phyloP scores from a whole-genome alignment of 2,113 vertebrate species.

The Lynx canadensis region DNA sequence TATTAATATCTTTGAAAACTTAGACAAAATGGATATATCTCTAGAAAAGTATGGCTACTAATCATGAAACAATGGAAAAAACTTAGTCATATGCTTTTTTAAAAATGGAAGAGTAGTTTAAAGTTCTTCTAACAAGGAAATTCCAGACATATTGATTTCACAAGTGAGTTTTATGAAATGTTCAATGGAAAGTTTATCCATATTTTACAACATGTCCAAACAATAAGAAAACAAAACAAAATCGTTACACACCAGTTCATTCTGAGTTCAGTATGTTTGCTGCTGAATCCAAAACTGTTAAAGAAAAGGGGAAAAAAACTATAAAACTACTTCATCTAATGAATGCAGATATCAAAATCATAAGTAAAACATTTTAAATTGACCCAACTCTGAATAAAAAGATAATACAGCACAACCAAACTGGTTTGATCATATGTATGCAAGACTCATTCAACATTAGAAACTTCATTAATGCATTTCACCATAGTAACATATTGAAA shows the following conservation, averaged over 20 bases:
- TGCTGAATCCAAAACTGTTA: not conserved
- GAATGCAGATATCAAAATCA: not conserved
- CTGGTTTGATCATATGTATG: not conserved
- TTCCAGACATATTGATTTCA: not conserved
- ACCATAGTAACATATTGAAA: not conserved
- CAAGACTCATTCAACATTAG: not conserved
- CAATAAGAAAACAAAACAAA: not conserved
- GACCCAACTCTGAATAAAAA: not conserved
- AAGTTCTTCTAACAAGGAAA: not conserved
- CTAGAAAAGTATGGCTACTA: not conserved
- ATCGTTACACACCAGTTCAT: not conserved
- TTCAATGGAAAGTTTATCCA: not conserved
- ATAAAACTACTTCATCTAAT: not conserved
- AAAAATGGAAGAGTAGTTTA: not conserved
- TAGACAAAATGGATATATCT: not conserved
- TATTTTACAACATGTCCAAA: not conserved
- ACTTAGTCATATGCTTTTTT: not conserved
- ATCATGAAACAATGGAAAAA: not conserved
- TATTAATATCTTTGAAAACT: conserved; percentile 28
- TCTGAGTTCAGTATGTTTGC: not conserved
- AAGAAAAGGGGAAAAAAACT: not conserved
- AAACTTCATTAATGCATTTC: not conserved
- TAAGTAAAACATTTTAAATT: not conserved
- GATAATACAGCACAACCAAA: not conserved
- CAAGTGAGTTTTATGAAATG: not conserved